Conservation (phyloP, 2,888 invertebrate species). For the Mythimna albipuncta region DNA sequence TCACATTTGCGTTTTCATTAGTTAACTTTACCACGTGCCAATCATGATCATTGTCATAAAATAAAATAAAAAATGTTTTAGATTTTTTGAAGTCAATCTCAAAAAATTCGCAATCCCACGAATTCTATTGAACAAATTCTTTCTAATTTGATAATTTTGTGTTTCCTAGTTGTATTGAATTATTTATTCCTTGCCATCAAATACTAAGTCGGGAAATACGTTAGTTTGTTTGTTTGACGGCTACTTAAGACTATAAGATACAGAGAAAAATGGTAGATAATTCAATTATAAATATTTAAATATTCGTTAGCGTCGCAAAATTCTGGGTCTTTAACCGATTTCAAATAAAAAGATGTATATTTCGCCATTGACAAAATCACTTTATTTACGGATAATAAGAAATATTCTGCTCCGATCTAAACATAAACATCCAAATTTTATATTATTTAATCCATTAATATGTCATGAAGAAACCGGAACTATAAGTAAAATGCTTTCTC, state of each 20-base stretch:
- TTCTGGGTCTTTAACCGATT: conserved; percentile 59
- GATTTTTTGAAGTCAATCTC: neutral
- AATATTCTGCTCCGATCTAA: conserved; percentile 86
- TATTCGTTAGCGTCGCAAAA: conserved; percentile 86
- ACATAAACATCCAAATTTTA: conserved; percentile 86
- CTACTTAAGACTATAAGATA: conserved; percentile 45
- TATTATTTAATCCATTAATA: conserved; percentile 78
- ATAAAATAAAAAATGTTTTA: too few species aligned
- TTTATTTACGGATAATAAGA: conserved; percentile 88
- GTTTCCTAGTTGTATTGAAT: neutral
- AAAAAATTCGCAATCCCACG: neutral
- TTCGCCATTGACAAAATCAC: conserved; percentile 86
- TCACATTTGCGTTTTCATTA: neutral
- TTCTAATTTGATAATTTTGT: neutral
- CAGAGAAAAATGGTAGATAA: conserved; percentile 88
- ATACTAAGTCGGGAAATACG: neutral
- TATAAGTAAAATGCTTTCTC: conserved; percentile 86
- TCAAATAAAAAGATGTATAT: conserved; percentile 76
- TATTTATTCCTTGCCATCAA: neutral
- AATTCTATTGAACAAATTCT: neutral
- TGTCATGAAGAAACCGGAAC: conserved; percentile 81
- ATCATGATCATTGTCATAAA: neutral
- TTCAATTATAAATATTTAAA: conserved; percentile 38
- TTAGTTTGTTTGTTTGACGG: neutral
- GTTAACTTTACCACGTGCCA: neutral